Base-by-base conservation (phyloP, 2,113 vertebrate species). In the Cranoglanis bouderius region DNA sequence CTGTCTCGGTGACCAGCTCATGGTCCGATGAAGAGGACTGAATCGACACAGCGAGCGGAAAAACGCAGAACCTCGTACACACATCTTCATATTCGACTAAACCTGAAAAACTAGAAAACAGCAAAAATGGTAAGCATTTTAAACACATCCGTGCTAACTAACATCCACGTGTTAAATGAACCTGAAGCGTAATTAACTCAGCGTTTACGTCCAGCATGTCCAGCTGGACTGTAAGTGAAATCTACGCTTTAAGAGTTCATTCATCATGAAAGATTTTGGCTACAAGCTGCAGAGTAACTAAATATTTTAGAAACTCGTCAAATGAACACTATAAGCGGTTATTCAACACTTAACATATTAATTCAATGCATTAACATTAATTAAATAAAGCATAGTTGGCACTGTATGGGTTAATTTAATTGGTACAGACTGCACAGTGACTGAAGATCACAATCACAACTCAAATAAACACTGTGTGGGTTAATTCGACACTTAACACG, bases 1-100 rank as follows among this genome's bases (percentile, higher is more conserved):
- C 77, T 93, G 92, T 32, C 92, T 91, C 43, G 93, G 91, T 19
- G 90, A 92, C 90, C 86, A 94, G 67, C 90, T 91, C 74, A 95
- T 89, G 82, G 85, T 81, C 82, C 90, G 87, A 59, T n/a, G 57
- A 43, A 8, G 82, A 83, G 26, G 82, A 83, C 10, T 24, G 55
- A 24, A 9, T 13, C 35, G 55, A 83, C 38, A 57, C 12, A 61
- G 24, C 1, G 24, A 40, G 35, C 53, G n/a, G 19, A 57, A 57
- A 61, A 84, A 61, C 6, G 38, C 59, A 3, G 35, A 40, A 9
- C 35, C 32, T 24, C 81, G n/a, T 40, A 2, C 8, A 14, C 35
- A 43, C 55, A 1, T 40, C 82, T n/a, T 84, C 82, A 67, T 84
- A 8, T 65, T 49, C 9, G 10, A 46, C 38, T 77, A 38, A 38